A percentile compares a stretch with the other conserved stretches of the same genome.
Evolutionary conservation across 2,113 vertebrate species (phyloP).

Genomic region (Dromiciops gliroides): DNA sequence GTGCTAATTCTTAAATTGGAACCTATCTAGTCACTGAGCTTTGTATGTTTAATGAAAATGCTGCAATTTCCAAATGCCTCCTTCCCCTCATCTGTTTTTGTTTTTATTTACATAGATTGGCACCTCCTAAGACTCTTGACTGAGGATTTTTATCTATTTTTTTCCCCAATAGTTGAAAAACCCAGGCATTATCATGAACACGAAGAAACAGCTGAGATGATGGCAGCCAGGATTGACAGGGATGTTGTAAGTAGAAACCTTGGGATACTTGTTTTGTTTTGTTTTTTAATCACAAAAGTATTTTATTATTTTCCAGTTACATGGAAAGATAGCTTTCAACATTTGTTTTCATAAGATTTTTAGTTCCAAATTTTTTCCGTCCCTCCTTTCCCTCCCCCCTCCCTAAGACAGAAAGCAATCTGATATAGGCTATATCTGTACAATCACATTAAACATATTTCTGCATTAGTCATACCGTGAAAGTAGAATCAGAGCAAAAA

Average conservation of each 20-base stretch:
- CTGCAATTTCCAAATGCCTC: not conserved
- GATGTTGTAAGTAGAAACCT: constrained; percentile 89
- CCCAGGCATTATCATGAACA: constrained; percentile 81
- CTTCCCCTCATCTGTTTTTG: not conserved
- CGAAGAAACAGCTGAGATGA: constrained; percentile 87
- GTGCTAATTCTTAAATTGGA: not conserved
- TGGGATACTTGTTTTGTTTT: not conserved
- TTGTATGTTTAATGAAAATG: not conserved
- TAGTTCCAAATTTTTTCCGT: no score
- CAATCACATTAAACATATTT: no score
- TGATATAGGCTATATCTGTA: no score
- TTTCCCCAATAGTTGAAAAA: constrained; percentile 85
- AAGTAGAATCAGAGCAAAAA: no score
- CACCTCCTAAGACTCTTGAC: not conserved
- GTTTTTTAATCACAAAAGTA: no score
- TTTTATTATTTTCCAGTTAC: no score
- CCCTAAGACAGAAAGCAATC: no score
- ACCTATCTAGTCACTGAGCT: not conserved
- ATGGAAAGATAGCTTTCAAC: no score
- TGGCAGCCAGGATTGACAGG: constrained; percentile 89
- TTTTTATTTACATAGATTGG: not conserved
- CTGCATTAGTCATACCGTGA: no score
- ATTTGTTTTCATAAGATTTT: no score
- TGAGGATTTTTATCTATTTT: not conserved
- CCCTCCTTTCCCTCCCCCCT: no score